Percentiles rank a stretch among this genome's conserved stretches.
Conservation (phyloP, 2,888 invertebrate genomes). For the Conomelus anceps region DNA sequence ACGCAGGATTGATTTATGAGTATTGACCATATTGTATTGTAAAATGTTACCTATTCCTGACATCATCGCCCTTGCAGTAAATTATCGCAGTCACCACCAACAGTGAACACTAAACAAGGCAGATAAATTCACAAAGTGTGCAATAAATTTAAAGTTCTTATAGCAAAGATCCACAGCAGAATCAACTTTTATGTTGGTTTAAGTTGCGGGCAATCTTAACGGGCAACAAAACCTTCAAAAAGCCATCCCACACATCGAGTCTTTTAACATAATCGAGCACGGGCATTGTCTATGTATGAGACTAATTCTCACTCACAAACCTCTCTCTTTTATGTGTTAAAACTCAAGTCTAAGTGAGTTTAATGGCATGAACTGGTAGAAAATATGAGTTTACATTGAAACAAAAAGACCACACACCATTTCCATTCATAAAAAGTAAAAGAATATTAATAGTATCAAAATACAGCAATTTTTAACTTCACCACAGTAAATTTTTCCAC, state of each 20-base stretch:
- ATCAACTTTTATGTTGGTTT: not conserved
- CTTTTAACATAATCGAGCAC: not conserved
- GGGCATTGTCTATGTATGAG: not conserved
- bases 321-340: not conserved
- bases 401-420: too few species aligned
- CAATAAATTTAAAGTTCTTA: not conserved
- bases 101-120: not conserved
- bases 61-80: not conserved
- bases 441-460: too few species aligned
- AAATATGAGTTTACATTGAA: too few species aligned
- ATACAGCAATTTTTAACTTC: too few species aligned
- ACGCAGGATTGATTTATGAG: too few species aligned
- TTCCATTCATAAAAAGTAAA: too few species aligned
- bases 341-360: too few species aligned
- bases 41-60: not conserved
- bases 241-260: not conserved
- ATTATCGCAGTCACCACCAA: not conserved
- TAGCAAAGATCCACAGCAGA: not conserved
- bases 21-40: not conserved
- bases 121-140: not conserved
- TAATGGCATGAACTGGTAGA: too few species aligned
- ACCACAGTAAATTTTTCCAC: too few species aligned
- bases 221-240: not conserved
- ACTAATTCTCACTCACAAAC: not conserved
- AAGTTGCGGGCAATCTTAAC: not conserved